A percentile compares a stretch with the other conserved stretches of the same genome.
These are phyloP conservation scores for Caenorhabditis latens DNA, from an alignment of 1,140 invertebrate genomes.

Conservation along the genomic window DNA sequence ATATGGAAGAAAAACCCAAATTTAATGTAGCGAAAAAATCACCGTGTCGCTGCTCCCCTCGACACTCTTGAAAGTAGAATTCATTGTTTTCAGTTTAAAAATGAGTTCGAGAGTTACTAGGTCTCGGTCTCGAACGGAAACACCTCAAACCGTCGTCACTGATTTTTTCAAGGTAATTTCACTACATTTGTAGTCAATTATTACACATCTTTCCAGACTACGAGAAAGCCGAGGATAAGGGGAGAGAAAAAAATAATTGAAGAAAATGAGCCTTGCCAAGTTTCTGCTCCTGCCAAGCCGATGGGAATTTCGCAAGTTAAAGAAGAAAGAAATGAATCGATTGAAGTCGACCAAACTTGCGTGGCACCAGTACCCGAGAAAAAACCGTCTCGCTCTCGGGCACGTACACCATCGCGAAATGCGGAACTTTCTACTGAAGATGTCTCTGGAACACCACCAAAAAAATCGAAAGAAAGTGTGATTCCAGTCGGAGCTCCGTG, in stretches of 20 bases:
- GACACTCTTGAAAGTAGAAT: too few relatives aligned
- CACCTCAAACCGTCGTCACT: not conserved
- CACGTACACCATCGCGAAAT: not conserved
- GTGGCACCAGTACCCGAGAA: not conserved
- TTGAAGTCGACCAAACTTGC: not conserved
- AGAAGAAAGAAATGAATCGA: not conserved
- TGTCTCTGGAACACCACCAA: conserved; percentile 9
- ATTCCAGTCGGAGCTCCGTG: not conserved
- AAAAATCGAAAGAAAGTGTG: not conserved
- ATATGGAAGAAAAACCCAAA: too few relatives aligned
- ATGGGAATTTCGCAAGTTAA: not conserved
- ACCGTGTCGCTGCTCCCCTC: too few relatives aligned
- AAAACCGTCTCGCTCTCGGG: not conserved
- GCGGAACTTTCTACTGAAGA: not conserved
- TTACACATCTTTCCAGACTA: not conserved
- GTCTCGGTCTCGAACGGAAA: not conserved
- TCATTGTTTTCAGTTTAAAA: too few relatives aligned
- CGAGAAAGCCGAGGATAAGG: not conserved
- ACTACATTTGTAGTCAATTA: not conserved
- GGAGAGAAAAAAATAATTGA: not conserved
- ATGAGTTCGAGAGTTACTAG: not conserved
- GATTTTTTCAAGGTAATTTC: conserved; percentile 36
- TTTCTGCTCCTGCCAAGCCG: too few relatives aligned
- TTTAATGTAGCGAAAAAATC: too few relatives aligned
- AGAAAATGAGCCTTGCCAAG: not conserved